Base-by-base conservation (phyloP, 2,113 vertebrate species). In the Lepus americanus region DNA sequence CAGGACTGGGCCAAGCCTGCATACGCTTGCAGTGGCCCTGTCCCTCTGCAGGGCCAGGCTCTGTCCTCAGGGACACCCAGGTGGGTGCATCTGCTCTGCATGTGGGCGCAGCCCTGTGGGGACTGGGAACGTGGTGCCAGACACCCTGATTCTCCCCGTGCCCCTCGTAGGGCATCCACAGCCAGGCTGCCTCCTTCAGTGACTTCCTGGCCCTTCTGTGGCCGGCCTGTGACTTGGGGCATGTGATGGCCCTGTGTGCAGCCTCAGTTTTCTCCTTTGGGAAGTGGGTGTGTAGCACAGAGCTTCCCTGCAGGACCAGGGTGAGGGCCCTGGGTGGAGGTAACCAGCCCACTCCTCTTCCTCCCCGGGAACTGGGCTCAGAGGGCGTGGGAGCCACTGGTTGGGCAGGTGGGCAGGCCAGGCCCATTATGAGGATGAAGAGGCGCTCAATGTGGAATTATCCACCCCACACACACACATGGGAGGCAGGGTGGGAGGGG, bases 361-460 rank as follows among this genome's bases (percentile, higher is more conserved):
- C 74, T 23, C 83, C 31, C 29, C 1, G 1, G 10, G 3, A 80
- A 25, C 39, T 12, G 61, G 87, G 25, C 12, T 80, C 19, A 39
- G 53, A 86, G 51, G 9, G 2, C 66, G 83, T 23, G 55, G 55
- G 55, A 19, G 82, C 49, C 31, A n/a, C 64, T 81, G 77, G 53
- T 31, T 10, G 3, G 92, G 61, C 12, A 4, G 94, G 87, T 88
- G 72, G 44, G 90, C 49, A 90, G 76, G 95, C 94, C 97, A 97
- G 97, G 97, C 97, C 97, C 79, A 61, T 96, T 84, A 88, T 78
- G 63, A 76, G 94, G 94, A 95, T 97, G 94, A 95, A 88, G 69
- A 90, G 94, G 82, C 55, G 51, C 96, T 94, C 94, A 97, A 74
- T 94, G 64, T 53, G 91, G 97, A 97, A 98, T 95, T 4, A 87